These are phyloP conservation scores for Pseudoatta argentina DNA, from an alignment of 1,140 invertebrate species.

Conservation along the genomic window DNA sequence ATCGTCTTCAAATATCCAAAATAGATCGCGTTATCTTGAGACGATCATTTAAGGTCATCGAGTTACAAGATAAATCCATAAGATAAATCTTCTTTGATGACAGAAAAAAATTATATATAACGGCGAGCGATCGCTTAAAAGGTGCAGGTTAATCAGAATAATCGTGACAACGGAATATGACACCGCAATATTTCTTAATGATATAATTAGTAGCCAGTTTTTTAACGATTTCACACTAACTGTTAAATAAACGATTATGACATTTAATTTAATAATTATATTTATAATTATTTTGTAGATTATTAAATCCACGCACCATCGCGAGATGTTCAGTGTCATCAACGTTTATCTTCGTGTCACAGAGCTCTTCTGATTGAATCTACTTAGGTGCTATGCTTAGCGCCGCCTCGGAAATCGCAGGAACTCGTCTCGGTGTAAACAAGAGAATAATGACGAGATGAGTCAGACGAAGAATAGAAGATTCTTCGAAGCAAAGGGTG, in stretches of 20 bases:
- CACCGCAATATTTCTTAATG: neutral
- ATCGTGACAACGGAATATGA: neutral
- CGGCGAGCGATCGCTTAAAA: neutral
- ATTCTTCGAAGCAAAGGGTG: conserved; percentile 18
- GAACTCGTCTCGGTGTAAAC: conserved; percentile 35
- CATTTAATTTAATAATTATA: neutral
- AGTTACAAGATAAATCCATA: neutral
- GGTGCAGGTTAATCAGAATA: neutral
- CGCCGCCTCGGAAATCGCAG: conserved; percentile 33
- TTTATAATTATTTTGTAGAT: neutral
- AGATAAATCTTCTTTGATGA: neutral
- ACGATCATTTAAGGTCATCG: conserved; percentile 11
- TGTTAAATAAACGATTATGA: neutral
- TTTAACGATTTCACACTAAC: neutral
- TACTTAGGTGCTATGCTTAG: neutral
- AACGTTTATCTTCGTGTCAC: conserved; percentile 8
- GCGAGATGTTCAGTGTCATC: neutral
- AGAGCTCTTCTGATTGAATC: conserved; percentile 5
- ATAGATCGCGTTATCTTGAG: conserved; percentile 37
- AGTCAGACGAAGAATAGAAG: conserved; percentile 17
- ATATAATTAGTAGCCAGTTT: neutral
- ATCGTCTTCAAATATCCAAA: conserved; percentile 39
- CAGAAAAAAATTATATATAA: conserved; percentile 16
- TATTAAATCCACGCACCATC: neutral
- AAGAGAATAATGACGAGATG: conserved; percentile 38